These are phyloP conservation scores for Pogonognathellus flavescens DNA, from an alignment of 1,140 invertebrate genomes.

Conservation along the genomic window DNA sequence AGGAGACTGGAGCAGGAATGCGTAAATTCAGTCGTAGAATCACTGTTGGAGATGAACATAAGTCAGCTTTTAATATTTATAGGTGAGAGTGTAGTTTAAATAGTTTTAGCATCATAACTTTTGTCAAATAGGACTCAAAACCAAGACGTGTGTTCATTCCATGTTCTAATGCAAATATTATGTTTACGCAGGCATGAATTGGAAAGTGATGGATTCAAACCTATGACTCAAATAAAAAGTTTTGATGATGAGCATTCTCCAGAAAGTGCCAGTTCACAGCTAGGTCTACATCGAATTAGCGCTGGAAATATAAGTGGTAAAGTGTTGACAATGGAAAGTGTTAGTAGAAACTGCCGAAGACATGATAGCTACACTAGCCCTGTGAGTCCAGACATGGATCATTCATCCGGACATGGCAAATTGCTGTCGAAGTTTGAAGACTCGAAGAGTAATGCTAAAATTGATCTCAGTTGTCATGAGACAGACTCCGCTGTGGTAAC, in stretches of 20 bases:
- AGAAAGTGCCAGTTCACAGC: conserved; percentile 25
- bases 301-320: conserved; percentile 24
- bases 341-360: conserved; percentile 48
- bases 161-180: neutral
- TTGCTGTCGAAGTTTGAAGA: conserved; percentile 60
- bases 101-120: too few relatives aligned
- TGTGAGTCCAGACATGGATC: conserved; percentile 78
- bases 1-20: conserved; percentile 23
- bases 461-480: conserved; percentile 67
- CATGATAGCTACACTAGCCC: conserved; percentile 50
- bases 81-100: conserved; percentile 9
- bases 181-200: conserved; percentile 48
- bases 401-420: conserved; percentile 77
- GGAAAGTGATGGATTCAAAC: conserved; percentile 59
- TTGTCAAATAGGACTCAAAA: neutral
- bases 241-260: conserved; percentile 46
- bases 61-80: conserved; percentile 51
- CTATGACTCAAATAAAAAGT: conserved; percentile 61
- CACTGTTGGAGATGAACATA: conserved; percentile 52
- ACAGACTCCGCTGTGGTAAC: conserved; percentile 66
- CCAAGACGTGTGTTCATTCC: neutral
- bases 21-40: conserved; percentile 28
- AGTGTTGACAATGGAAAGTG: conserved; percentile 44
- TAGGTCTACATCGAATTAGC: neutral
- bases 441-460: conserved; percentile 65